phyloP scores from a whole-genome alignment of 1,140 invertebrate species.

The Drosophila busckii region DNA sequence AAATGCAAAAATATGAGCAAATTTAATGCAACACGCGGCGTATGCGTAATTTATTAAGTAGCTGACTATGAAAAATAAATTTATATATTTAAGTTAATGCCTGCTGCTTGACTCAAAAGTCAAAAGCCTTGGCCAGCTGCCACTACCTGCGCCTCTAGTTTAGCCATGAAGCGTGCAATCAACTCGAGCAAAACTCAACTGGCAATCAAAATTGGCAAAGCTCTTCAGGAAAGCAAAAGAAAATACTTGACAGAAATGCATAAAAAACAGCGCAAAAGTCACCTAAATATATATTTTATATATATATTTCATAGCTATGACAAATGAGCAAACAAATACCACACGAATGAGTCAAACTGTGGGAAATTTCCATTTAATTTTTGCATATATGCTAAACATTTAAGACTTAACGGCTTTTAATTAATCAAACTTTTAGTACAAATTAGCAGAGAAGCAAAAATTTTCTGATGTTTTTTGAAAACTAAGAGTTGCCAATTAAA shows the following conservation, averaged over 20 bases:
- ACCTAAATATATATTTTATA: no score
- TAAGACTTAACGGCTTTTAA: no score
- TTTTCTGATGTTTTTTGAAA: no score
- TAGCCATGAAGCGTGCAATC: conserved; percentile 55
- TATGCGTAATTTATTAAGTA: conserved; percentile 4
- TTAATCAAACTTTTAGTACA: no score
- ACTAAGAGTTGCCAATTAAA: no score
- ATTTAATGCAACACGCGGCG: conserved; percentile 4
- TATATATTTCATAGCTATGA: no score
- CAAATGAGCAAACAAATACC: conserved; percentile 18
- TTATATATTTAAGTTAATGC: no score
- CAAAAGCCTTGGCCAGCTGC: conserved; percentile 20
- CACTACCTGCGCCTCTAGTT: conserved; percentile 21
- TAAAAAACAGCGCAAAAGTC: conserved; percentile 2
- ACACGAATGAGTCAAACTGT: no score
- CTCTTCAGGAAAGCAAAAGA: background rate
- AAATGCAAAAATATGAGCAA: background rate
- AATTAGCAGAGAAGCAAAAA: no score
- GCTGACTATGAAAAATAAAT: background rate
- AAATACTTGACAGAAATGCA: background rate
- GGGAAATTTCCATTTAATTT: no score
- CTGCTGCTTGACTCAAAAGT: no score
- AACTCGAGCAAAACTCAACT: conserved; percentile 42
- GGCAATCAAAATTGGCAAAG: conserved; percentile 8
- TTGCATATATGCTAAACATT: no score